phyloP scores from a whole-genome alignment of 2,113 vertebrate genomes.

The Anarhynchus alexandrinus region DNA sequence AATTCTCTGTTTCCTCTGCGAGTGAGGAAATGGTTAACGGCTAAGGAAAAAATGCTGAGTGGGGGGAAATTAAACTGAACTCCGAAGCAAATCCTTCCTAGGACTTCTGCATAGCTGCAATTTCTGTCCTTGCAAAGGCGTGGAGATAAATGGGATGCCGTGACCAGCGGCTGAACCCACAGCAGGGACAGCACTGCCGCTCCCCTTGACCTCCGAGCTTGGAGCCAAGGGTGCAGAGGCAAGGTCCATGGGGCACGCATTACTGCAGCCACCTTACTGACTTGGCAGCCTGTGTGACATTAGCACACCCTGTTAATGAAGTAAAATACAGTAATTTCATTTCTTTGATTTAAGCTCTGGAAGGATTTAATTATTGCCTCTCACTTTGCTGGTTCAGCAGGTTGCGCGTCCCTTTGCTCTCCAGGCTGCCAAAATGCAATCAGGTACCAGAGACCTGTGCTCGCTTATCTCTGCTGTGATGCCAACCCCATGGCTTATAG shows the following conservation, averaged over 20 bases:
- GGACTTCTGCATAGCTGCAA: rapidly evolving
- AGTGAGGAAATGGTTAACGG: not conserved
- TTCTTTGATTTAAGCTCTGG: not conserved
- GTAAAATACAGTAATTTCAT: not conserved
- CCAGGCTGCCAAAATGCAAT: not conserved
- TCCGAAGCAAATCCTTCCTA: not conserved
- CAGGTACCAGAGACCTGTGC: not conserved
- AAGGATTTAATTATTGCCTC: not conserved
- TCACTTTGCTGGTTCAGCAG: not conserved
- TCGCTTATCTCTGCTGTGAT: not conserved
- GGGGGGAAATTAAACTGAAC: not conserved
- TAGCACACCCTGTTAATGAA: not conserved
- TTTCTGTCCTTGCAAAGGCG: not conserved
- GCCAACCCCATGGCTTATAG: not conserved
- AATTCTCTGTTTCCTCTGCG: not conserved
- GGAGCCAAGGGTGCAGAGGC: not conserved
- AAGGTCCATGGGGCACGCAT: not conserved
- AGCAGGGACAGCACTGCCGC: not conserved
- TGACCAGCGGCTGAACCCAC: not conserved
- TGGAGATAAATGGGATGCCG: not conserved
- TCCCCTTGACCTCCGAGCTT: not conserved
- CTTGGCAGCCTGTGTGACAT: not conserved
- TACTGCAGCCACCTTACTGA: not conserved
- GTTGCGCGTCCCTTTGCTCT: not conserved
- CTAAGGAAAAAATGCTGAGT: not conserved